Percentiles rank a stretch among this genome's conserved stretches.
Evolutionary conservation across 2,113 vertebrate genomes (phyloP).

Genomic region (Cheirogaleus medius): DNA sequence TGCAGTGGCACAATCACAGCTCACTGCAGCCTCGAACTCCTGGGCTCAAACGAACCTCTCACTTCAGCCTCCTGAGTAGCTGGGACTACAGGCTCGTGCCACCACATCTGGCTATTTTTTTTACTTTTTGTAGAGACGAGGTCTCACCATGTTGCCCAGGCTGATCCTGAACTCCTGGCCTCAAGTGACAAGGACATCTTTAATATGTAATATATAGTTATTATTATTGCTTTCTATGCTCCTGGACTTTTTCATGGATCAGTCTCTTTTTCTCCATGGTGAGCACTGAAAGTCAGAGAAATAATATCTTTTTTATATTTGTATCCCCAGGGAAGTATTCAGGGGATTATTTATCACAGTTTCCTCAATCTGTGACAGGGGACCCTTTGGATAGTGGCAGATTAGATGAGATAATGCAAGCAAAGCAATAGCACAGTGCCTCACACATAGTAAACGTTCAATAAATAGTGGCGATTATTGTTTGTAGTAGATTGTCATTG

Average conservation of each 20-base stretch:
- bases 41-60: too few relatives aligned
- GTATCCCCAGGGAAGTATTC: neutral
- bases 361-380: neutral
- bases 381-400: neutral
- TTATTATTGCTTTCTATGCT: neutral
- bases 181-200: neutral
- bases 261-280: neutral
- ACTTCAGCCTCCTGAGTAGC: too few relatives aligned
- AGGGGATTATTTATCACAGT: neutral
- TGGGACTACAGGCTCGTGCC: too few relatives aligned
- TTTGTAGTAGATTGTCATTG: too few relatives aligned
- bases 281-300: neutral
- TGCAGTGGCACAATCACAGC: too few relatives aligned
- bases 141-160: too few relatives aligned
- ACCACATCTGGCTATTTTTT: too few relatives aligned
- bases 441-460: neutral
- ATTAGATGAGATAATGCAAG: neutral
- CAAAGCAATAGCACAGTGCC: neutral
- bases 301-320: neutral
- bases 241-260: neutral
- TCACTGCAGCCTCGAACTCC: too few relatives aligned
- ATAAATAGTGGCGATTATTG: neutral
- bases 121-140: too few relatives aligned
- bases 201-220: neutral
- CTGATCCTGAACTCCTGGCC: too few relatives aligned